Evolutionary conservation across 2,888 invertebrate genomes (phyloP).

Genomic region (Lottia scabra): DNA sequence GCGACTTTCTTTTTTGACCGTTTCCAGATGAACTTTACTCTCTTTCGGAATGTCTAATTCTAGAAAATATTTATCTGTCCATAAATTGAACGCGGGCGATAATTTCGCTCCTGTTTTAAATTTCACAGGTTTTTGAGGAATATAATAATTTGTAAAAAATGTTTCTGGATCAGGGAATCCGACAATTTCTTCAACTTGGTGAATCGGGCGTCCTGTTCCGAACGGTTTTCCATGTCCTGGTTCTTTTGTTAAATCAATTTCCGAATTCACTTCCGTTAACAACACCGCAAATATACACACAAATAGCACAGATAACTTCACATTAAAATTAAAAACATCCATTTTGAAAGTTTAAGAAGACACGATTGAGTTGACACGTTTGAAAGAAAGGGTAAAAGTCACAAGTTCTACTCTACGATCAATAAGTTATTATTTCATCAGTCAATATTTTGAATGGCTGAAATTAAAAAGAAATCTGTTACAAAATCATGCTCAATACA

Average conservation of each 20-base stretch:
- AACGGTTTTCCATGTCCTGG: slow-evolving; percentile 59
- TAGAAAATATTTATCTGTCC: slow-evolving; percentile 65
- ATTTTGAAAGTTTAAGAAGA: too few species aligned
- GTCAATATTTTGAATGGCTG: too few species aligned
- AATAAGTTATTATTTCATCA: too few species aligned
- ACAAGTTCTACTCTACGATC: too few species aligned
- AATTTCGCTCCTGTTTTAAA: slow-evolving; percentile 57
- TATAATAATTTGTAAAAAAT: slow-evolving; percentile 58
- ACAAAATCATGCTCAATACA: too few species aligned
- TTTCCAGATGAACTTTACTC: slow-evolving; percentile 55
- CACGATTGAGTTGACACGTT: too few species aligned
- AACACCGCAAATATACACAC: not conserved
- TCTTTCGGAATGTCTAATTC: slow-evolving; percentile 42
- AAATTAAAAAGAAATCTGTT: too few species aligned
- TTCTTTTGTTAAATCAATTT: slow-evolving; percentile 35
- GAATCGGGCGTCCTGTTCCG: slow-evolving; percentile 51
- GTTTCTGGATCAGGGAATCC: slow-evolving; percentile 49
- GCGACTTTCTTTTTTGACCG: slow-evolving; percentile 63
- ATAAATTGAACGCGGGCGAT: slow-evolving; percentile 54
- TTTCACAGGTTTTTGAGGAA: slow-evolving; percentile 49
- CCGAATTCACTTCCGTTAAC: not conserved
- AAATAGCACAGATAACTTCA: not conserved
- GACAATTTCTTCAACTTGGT: slow-evolving; percentile 45
- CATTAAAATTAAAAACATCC: too few species aligned
- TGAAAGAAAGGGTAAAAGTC: too few species aligned